Base-by-base conservation (phyloP, 1,140 invertebrate species). In the Drosophila funebris region DNA sequence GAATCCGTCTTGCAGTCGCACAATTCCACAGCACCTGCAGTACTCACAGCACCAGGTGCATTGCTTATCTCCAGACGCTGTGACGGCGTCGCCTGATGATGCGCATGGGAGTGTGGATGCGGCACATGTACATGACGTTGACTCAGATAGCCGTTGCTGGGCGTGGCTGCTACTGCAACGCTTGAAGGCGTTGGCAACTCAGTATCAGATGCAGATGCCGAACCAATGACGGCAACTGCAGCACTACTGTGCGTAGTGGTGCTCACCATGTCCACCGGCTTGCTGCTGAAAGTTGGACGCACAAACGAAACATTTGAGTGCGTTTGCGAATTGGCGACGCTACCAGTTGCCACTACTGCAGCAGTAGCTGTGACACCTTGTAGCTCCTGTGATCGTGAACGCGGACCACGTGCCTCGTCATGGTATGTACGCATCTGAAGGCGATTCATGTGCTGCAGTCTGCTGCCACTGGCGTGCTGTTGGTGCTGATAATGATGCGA, bases 1-100 rank as follows among this genome's bases (percentile, higher is more conserved):
- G 90, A 81, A 74, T 91, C 90, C 31, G 85, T 91, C 50, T 91
- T 91, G 72, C 90, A 91, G 37, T 90, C 83, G 60, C 90, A 91
- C 4, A 91, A 50, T n/a, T 91, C 90, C n/a, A 79, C 60, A 29
- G 18, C 60, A 29, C n/a, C 57, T 6, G 18, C 52, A 18, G 63
- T 69, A 6, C 48, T 18, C 1, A 73, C 13, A 2, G 76, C n/a
- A 3, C 54, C 41, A 3, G 64, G n/a, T 16, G 84, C 20, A 13
- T 63, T 89, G 41, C n/a, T 71, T 0, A 61, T 22, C 2, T 88
- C 83, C 18, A 83, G 13, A 6, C 83, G 73, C 11, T 77, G 39
- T 0, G 71, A 13, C 1, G 60, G 46, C 3, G 50, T 33, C 5
- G 56, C 11, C 18, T 60, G 84, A 50, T 89, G 73, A 44, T 89